Conservation (phyloP, 2,797 vertebrate species). For the Carapus acus region DNA sequence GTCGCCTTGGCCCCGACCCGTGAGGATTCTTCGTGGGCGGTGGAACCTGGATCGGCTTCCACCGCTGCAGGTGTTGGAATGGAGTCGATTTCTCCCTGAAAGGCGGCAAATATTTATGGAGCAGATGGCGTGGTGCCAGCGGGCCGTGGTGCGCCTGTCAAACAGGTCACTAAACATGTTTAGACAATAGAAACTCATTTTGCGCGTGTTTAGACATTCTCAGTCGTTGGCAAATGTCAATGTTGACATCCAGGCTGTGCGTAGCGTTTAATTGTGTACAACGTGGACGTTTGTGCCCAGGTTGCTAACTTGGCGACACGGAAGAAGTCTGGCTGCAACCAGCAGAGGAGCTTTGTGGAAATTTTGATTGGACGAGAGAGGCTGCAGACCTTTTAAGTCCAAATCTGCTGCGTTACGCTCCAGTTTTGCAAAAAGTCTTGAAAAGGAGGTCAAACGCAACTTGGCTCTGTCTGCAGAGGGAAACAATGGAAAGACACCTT, state of each 20-base stretch:
- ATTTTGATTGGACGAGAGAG: too few relatives aligned
- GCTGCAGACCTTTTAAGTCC: too few relatives aligned
- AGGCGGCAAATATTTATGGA: conserved; percentile 50
- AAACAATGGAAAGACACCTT: too few relatives aligned
- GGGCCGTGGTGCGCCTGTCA: conserved; percentile 41
- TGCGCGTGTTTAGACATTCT: conserved; percentile 34
- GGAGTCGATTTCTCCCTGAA: conserved; percentile 30
- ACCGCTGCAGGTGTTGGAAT: conserved; percentile 56
- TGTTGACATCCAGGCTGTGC: conserved; percentile 28
- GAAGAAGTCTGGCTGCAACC: too few relatives aligned
- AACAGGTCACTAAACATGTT: conserved; percentile 46
- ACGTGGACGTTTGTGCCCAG: conserved; percentile 11
- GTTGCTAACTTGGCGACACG: too few relatives aligned
- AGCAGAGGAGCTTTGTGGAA: too few relatives aligned
- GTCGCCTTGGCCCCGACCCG: conserved; percentile 32
- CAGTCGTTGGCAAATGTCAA: conserved; percentile 12
- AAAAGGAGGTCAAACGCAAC: too few relatives aligned
- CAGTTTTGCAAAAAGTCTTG: too few relatives aligned
- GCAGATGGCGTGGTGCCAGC: conserved; percentile 59
- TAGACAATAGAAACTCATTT: conserved; percentile 52
- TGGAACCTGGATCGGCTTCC: conserved; percentile 4
- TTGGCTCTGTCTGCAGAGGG: too few relatives aligned
- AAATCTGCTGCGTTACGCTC: too few relatives aligned
- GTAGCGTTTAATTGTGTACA: conserved; percentile 28
- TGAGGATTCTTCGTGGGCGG: conserved; percentile 13